phyloP scores from a whole-genome alignment of 2,113 vertebrate species.

The Rhinichthys klamathensis region DNA sequence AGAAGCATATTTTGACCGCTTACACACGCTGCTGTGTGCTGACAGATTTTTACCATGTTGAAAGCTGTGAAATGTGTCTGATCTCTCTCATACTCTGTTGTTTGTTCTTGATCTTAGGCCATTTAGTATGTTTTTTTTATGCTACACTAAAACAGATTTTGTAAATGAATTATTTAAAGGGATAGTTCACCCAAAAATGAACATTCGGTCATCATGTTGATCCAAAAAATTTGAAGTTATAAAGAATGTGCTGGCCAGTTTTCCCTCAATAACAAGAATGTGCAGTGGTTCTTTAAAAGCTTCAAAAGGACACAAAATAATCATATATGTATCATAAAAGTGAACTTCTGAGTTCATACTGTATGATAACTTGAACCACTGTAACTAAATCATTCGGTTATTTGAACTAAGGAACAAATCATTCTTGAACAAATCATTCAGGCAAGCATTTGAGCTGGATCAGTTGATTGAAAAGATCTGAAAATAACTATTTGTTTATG shows the following conservation, averaged over 20 bases:
- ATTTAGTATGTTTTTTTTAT: too few species aligned
- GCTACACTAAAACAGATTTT: not conserved
- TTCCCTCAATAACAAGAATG: not conserved
- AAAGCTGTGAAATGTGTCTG: not conserved
- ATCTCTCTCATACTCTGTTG: not conserved
- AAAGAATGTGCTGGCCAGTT: not conserved
- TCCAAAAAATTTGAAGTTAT: not conserved
- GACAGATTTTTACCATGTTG: constrained; percentile 4
- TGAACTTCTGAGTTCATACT: not conserved
- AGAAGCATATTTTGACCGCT: not conserved
- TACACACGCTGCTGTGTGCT: not conserved
- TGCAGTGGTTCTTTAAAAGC: not conserved
- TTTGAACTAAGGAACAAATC: not conserved
- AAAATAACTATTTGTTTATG: not conserved
- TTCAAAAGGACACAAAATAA: not conserved
- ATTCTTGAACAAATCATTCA: not conserved
- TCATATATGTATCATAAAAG: not conserved
- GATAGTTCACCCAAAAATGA: not conserved
- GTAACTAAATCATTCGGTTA: not conserved
- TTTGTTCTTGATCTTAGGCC: not conserved
- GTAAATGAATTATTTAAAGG: not conserved
- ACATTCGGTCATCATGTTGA: not conserved
- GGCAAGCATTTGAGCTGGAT: not conserved
- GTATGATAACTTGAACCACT: not conserved
- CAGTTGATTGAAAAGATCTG: not conserved